Evolutionary conservation across 37 sponge, comb jelly and placozoan genomes (phyloP), one percentile per base, ranked within the genome.

Genomic region (Spongilla lacustris): DNA sequence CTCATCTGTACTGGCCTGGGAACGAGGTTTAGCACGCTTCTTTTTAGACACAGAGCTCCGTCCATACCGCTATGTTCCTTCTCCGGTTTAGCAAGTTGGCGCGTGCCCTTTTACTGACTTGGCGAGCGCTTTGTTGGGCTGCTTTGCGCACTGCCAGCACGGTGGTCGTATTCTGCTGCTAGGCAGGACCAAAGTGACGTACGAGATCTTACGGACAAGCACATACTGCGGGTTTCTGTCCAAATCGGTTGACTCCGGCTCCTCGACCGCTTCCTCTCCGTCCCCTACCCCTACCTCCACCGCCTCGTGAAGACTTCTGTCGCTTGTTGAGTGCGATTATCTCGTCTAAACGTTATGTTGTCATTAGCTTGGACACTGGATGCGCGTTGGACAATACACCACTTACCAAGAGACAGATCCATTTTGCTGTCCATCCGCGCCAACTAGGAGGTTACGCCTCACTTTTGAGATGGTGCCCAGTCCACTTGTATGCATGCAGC

Each of bases 261-360:
- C 85, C 85, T 26, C 78, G 30, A 48, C 78, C 78, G 25, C 49
- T 36, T 26, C 71, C 41, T 32, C 36, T 24, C 30, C 84, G 32
- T 26, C 74, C 32, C 21, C 84, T 75, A 17, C 25, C 69, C 30
- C 75, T 75, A 36, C 31, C 37, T 58, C 67, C 28, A 11, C 49
- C 49, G 22, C 27, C 66, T 26, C 48, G 78, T 1, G 10, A 4
- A 0, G 80, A 28, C 11, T 22, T 36, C 70, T 68, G 22, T 28
- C 38, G 67, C 67, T 74, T 83, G 85, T 77, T 69, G 19, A 85
- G 78, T 19, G 69, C 69, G 48, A 85, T 85, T 69, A 85, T 85
- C 19, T 85, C 85, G 36, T 77, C 85, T 85, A 70, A 24, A 31
- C 14, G 41, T 41, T 34, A 26, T 23, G 11, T 28, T 46, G 8